A percentile compares a stretch with the other conserved stretches of the same genome.
Conservation (phyloP, 2,888 invertebrate genomes). For the Tholera decimalis region DNA sequence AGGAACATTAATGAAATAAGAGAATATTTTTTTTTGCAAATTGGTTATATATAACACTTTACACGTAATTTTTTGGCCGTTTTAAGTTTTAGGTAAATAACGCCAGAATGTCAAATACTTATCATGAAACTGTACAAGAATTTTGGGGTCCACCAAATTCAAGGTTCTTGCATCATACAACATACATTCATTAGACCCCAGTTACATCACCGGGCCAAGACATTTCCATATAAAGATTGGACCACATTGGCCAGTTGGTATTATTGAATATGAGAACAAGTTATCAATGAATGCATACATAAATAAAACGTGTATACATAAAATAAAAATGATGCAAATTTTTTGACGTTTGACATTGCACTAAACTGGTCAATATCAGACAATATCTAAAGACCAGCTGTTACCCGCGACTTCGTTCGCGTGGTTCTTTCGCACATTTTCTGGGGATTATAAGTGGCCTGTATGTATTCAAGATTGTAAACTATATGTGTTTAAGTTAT, state of each 20-base stretch:
- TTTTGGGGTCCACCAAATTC: background rate
- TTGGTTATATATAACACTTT: no score
- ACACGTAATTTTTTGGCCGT: no score
- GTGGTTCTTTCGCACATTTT: no score
- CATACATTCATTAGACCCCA: constrained; percentile 40
- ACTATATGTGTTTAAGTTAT: no score
- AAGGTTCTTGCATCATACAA: constrained; percentile 28
- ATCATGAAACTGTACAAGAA: background rate
- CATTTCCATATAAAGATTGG: constrained; percentile 65
- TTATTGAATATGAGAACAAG: constrained; percentile 47
- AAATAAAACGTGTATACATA: constrained; percentile 12
- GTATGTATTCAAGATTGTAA: no score
- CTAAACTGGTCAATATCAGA: background rate
- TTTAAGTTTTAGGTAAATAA: no score
- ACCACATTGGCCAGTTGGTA: constrained; percentile 54
- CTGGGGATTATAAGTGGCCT: no score
- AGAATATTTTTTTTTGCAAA: no score
- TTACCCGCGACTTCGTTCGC: no score
- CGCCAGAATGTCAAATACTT: background rate
- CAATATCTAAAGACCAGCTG: background rate
- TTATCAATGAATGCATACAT: constrained; percentile 40
- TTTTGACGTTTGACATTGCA: background rate
- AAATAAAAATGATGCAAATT: background rate
- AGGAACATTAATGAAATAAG: no score
- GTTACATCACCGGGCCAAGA: constrained; percentile 59